phyloP scores from a whole-genome alignment of 53 echinoderm and acorn worm genomes.

The Mesocentrotus franciscanus region DNA sequence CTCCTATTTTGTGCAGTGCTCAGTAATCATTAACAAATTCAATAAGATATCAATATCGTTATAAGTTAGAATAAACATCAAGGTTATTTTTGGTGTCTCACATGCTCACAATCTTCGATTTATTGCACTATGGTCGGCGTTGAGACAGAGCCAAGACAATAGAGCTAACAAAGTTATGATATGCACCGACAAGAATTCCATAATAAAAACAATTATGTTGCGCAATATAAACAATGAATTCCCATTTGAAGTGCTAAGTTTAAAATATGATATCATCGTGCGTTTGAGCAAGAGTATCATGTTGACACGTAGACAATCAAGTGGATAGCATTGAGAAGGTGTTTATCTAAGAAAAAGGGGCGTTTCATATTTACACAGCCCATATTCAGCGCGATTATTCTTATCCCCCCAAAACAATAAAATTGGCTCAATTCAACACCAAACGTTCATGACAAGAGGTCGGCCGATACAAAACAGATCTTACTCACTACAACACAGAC shows the following conservation, averaged over 20 bases:
- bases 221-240: not conserved
- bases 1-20: not conserved
- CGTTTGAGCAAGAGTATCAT: too few relatives aligned
- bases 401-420: not conserved
- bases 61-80: too few relatives aligned
- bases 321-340: too few relatives aligned
- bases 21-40: not conserved
- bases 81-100: too few relatives aligned
- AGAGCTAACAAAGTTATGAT: not conserved
- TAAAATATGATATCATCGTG: not conserved
- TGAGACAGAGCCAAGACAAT: not conserved
- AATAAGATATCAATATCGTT: too few relatives aligned
- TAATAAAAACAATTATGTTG: too few relatives aligned
- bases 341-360: not conserved
- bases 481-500: too few relatives aligned
- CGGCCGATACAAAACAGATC: too few relatives aligned
- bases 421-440: not conserved
- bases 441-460: not conserved
- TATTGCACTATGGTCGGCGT: not conserved
- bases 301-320: too few relatives aligned
- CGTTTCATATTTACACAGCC: not conserved
- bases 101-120: not conserved
- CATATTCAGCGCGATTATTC: not conserved
- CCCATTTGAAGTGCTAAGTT: not conserved
- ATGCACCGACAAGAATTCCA: not conserved